Percentiles rank a stretch among this genome's conserved stretches.
phyloP scores from a whole-genome alignment of 2,888 invertebrate species.

The Bembecia ichneumoniformis region DNA sequence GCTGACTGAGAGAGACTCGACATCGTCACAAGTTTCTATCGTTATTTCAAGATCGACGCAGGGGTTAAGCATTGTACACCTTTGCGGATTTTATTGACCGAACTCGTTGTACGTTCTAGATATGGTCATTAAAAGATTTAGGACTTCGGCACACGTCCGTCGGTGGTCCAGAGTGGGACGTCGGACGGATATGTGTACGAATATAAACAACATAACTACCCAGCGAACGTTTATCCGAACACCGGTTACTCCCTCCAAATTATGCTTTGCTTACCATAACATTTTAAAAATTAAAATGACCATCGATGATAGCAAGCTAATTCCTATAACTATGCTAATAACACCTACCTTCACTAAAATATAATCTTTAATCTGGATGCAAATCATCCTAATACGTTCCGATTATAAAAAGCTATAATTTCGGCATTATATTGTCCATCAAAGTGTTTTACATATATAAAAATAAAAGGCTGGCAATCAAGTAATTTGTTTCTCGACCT shows the following conservation, averaged over 20 bases:
- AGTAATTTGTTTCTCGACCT: conserved; percentile 67
- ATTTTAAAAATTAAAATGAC: conserved; percentile 63
- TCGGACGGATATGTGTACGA: too few relatives aligned
- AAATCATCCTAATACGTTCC: conserved; percentile 70
- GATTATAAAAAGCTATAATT: conserved; percentile 70
- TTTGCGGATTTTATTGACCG: not conserved
- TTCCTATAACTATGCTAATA: conserved; percentile 70
- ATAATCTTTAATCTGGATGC: conserved; percentile 72
- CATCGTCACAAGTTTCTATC: not conserved
- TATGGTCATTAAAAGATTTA: too few relatives aligned
- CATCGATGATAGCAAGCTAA: conserved; percentile 57
- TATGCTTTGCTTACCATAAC: conserved; percentile 47
- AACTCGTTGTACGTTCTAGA: too few relatives aligned
- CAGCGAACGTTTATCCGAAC: conserved; percentile 29
- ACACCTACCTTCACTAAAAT: conserved; percentile 65
- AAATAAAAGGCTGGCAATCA: conserved; percentile 65
- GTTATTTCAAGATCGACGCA: not conserved
- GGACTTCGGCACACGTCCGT: too few relatives aligned
- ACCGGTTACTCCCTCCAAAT: conserved; percentile 39
- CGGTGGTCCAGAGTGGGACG: too few relatives aligned
- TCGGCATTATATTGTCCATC: conserved; percentile 70
- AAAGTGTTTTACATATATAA: conserved; percentile 69
- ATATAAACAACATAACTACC: too few relatives aligned
- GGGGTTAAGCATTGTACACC: not conserved
- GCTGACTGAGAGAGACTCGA: conserved; percentile 34